These are phyloP conservation scores for Pycnomerus fuliginosus DNA, from an alignment of 2,888 invertebrate genomes.

Conservation along the genomic window DNA sequence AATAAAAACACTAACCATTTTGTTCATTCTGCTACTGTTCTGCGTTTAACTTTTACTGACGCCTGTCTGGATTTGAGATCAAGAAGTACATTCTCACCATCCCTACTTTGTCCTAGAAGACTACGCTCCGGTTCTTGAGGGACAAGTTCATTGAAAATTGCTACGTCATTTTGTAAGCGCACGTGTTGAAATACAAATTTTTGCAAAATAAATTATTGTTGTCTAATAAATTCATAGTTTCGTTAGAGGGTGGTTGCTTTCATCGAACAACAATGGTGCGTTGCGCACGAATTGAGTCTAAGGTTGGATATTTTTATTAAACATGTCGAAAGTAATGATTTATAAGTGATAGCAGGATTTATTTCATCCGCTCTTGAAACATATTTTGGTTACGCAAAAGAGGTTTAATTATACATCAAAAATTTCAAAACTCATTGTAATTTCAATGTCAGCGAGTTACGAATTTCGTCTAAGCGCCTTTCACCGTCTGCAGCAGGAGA, in stretches of 20 bases:
- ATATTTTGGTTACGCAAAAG: no score
- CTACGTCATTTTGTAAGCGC: no score
- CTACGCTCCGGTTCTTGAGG: constrained; percentile 4
- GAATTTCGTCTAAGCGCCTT: constrained; percentile 4
- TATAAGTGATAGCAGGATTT: no score
- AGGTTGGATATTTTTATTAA: constrained; percentile 8
- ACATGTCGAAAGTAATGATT: no score
- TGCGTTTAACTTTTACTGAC: constrained; percentile 9
- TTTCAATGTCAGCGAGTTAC: constrained; percentile 16
- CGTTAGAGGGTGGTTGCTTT: no score
- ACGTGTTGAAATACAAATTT: no score
- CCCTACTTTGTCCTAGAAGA: constrained; percentile 6
- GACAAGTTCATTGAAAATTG: constrained; percentile 12
- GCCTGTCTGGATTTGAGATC: constrained; percentile 15
- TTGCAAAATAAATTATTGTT: no score
- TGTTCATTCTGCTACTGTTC: constrained; percentile 1
- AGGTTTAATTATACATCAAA: no score
- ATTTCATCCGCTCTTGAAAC: no score
- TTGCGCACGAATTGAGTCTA: constrained; percentile 11
- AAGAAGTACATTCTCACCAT: constrained; percentile 8
- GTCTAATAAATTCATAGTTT: no score
- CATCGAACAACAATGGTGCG: no score
- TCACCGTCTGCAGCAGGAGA: no score
- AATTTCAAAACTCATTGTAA: constrained; percentile 8
- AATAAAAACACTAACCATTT: constrained; percentile 18